Percentiles rank a stretch among this genome's conserved stretches.
Evolutionary conservation across 2,797 vertebrate species (phyloP).

Genomic region (Onychomys leucogaster): DNA sequence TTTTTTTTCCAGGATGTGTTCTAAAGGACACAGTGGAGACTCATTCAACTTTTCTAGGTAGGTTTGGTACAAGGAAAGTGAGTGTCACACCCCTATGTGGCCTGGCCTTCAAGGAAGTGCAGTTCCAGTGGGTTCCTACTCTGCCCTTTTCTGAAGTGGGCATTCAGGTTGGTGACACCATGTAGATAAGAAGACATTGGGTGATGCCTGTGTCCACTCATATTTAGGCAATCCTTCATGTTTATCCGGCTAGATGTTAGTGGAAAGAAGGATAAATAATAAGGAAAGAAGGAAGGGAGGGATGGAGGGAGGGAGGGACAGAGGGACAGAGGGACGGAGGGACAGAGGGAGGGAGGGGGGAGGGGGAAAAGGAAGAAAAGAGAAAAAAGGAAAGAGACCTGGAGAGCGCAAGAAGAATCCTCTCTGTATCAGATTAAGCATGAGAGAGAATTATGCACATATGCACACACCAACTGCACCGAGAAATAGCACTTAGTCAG

Average conservation of each 20-base stretch:
- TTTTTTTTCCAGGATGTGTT: neutral
- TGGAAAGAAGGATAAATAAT: neutral
- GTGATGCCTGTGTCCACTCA: neutral
- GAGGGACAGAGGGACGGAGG: too few relatives aligned
- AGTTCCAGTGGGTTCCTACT: neutral
- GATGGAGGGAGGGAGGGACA: fast-evolving
- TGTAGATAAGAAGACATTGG: neutral
- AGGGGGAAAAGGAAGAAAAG: fast-evolving
- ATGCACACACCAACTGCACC: fast-evolving
- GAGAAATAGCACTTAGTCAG: neutral
- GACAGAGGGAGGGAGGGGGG: too few relatives aligned
- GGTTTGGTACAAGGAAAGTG: neutral
- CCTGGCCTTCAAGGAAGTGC: neutral
- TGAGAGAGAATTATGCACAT: neutral
- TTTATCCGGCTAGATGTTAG: neutral
- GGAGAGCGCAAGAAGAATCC: neutral
- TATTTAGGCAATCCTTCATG: neutral
- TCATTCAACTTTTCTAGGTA: neutral
- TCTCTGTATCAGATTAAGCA: neutral
- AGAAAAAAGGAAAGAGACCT: fast-evolving
- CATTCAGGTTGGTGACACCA: neutral
- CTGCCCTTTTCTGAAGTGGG: fast-evolving
- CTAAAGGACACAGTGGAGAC: neutral
- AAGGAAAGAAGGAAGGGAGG: too few relatives aligned
- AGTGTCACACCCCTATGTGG: neutral